phyloP scores from a whole-genome alignment of 2,888 invertebrate species.

The Marronus borbonicus region DNA sequence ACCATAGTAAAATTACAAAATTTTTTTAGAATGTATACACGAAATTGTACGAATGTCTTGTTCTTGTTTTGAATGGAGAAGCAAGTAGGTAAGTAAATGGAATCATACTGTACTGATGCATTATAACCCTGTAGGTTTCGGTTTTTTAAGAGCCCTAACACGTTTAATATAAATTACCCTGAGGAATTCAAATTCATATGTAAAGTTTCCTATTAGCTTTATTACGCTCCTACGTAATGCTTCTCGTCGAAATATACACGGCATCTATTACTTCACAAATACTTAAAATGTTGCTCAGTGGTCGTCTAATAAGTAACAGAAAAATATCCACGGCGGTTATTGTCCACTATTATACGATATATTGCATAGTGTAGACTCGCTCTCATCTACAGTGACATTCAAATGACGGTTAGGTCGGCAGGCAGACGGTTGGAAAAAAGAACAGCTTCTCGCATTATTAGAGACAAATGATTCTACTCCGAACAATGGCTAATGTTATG shows the following conservation, averaged over 20 bases:
- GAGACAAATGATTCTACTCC: conserved; percentile 50
- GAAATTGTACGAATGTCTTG: too few relatives aligned
- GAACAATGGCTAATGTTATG: conserved; percentile 50
- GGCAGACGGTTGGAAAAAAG: conserved; percentile 28
- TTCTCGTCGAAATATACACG: background rate
- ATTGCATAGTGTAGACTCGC: conserved; percentile 19
- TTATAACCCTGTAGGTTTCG: too few relatives aligned
- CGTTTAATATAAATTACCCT: background rate
- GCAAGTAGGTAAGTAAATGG: too few relatives aligned
- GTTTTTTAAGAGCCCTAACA: too few relatives aligned
- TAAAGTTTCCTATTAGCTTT: conserved; percentile 5
- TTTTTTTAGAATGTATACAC: too few relatives aligned
- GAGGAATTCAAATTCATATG: conserved; percentile 1
- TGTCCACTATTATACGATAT: conserved; percentile 18
- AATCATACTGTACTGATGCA: too few relatives aligned
- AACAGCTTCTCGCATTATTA: conserved; percentile 49
- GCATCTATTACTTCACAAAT: conserved; percentile 10
- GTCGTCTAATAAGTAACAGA: conserved; percentile 18
- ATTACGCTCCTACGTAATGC: background rate
- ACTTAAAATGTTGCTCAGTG: conserved; percentile 27
- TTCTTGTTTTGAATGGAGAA: too few relatives aligned
- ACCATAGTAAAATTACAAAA: too few relatives aligned
- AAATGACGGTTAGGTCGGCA: conserved; percentile 47
- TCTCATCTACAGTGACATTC: conserved; percentile 40
- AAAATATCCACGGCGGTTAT: background rate